These are phyloP conservation scores for Nasonia oneida DNA, from an alignment of 2,888 invertebrate species.

Conservation along the genomic window DNA sequence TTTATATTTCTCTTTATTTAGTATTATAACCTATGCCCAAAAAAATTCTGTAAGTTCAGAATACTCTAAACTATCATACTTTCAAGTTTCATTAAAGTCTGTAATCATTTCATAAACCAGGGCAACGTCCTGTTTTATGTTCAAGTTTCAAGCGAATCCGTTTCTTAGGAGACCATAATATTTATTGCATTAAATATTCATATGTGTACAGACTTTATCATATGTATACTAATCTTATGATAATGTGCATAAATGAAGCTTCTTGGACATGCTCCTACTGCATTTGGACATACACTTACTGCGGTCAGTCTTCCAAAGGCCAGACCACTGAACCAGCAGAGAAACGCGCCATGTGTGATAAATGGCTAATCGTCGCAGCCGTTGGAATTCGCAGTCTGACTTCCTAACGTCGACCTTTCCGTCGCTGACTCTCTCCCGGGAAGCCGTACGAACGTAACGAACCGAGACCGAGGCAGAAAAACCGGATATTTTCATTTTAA, in stretches of 20 bases:
- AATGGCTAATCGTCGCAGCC: constrained; percentile 26
- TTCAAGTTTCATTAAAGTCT: no score
- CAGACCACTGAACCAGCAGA: constrained; percentile 9
- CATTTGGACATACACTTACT: no score
- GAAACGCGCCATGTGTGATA: constrained; percentile 21
- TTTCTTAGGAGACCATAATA: neutral
- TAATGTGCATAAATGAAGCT: neutral
- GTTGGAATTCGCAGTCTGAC: constrained; percentile 14
- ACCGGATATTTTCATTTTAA: neutral
- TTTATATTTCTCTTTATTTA: no score
- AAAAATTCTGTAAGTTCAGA: no score
- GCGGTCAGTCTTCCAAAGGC: neutral
- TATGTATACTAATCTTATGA: neutral
- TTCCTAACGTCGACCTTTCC: constrained; percentile 5
- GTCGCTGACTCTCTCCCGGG: neutral
- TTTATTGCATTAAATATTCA: neutral
- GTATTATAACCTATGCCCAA: no score
- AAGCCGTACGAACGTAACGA: neutral
- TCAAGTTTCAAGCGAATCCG: no score
- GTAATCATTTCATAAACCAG: no score
- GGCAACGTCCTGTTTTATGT: no score
- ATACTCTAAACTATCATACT: no score
- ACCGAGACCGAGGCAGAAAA: neutral
- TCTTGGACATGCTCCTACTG: neutral
- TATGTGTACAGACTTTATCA: neutral